Evolutionary conservation across 92 coral and sea anemone species (phyloP).

Genomic region (Bergia puertoricense): DNA sequence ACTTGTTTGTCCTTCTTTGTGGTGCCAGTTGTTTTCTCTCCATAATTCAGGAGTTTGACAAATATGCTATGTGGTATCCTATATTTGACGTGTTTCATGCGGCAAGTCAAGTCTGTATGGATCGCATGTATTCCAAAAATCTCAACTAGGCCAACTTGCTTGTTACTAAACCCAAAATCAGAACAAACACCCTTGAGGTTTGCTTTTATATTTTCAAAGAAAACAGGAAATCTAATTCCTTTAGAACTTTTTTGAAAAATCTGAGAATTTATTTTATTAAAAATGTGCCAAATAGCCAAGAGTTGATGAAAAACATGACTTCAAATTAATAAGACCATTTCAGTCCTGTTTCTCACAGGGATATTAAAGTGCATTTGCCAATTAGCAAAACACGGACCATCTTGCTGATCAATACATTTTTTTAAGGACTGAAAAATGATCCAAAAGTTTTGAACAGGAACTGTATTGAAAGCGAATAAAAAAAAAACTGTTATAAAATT

Average conservation of each 20-base stretch:
- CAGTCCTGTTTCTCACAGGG: neutral
- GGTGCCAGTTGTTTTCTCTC: neutral
- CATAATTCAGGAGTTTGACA: too few species aligned
- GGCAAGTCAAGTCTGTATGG: neutral
- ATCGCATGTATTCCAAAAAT: neutral
- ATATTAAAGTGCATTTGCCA: slow-evolving; percentile 15
- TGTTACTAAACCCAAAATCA: neutral
- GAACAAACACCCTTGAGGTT: neutral
- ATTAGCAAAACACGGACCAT: slow-evolving; percentile 1
- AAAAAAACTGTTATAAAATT: neutral
- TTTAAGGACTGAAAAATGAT: neutral
- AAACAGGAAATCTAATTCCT: neutral
- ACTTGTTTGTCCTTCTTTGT: too few species aligned
- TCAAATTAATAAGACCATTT: neutral
- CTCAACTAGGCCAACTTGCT: neutral
- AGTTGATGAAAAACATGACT: neutral
- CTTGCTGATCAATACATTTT: neutral
- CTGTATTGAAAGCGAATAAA: slow-evolving; percentile 1
- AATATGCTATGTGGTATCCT: neutral
- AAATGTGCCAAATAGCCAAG: neutral
- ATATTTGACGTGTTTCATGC: neutral
- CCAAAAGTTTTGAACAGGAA: neutral
- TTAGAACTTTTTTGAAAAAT: neutral
- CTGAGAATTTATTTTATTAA: too few species aligned
- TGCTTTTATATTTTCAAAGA: neutral